Evolutionary conservation across 2,797 vertebrate genomes (phyloP).

Genomic region (Melanotaenia boesemani): DNA sequence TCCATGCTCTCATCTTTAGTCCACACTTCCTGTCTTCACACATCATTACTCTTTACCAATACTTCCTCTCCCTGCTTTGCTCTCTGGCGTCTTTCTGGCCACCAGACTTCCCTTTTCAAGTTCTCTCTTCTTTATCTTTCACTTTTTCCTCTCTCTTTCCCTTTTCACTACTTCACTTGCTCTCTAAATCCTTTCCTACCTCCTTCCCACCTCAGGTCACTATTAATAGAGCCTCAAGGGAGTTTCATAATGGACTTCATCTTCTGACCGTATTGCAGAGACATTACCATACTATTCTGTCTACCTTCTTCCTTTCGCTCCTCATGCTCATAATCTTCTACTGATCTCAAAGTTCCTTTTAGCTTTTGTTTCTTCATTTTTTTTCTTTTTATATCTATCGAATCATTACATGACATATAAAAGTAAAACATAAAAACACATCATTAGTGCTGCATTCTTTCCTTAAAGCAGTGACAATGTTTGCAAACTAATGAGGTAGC

Average conservation of each 20-base stretch:
- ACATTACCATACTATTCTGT: slow-evolving; percentile 63
- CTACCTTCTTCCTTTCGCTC: slow-evolving; percentile 7
- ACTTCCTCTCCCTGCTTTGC: slow-evolving; percentile 36
- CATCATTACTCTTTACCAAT: slow-evolving; percentile 38
- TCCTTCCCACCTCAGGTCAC: slow-evolving; percentile 46
- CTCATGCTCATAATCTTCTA: slow-evolving; percentile 1
- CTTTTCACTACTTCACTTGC: slow-evolving; percentile 26
- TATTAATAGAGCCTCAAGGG: slow-evolving; percentile 72
- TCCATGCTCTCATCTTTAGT: slow-evolving; percentile 46
- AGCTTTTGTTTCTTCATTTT: background rate
- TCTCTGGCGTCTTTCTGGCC: slow-evolving; percentile 48
- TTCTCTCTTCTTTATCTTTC: slow-evolving; percentile 22
- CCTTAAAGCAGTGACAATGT: slow-evolving; percentile 31
- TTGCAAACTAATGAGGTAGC: slow-evolving; percentile 49
- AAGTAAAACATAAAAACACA: slow-evolving; percentile 40
- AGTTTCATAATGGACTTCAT: slow-evolving; percentile 72
- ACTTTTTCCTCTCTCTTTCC: slow-evolving; percentile 37
- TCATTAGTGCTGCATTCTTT: slow-evolving; percentile 51
- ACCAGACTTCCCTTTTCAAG: slow-evolving; percentile 6
- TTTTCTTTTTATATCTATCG: background rate
- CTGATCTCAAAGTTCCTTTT: background rate
- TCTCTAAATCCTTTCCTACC: slow-evolving; percentile 29
- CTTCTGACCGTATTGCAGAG: slow-evolving; percentile 77
- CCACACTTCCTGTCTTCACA: slow-evolving; percentile 47
- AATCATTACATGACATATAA: slow-evolving; percentile 6